Conservation (phyloP, 2,888 invertebrate genomes). For the Acanthoscelides obtectus region DNA sequence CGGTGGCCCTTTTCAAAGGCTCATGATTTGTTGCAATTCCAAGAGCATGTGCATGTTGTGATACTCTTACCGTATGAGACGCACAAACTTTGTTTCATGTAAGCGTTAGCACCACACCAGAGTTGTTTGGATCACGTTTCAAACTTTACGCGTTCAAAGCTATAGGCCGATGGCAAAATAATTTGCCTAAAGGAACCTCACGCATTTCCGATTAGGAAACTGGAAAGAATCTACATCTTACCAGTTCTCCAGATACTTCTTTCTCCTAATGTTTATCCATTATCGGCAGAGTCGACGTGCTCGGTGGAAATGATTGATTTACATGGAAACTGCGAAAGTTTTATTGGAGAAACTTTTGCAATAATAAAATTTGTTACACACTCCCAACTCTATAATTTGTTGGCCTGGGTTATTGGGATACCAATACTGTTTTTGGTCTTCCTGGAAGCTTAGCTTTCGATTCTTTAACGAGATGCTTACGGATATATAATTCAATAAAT, state of each 20-base stretch:
- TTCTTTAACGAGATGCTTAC: too few relatives aligned
- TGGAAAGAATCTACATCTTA: neutral
- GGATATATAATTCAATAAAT: too few relatives aligned
- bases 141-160: too few relatives aligned
- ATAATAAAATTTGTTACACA: conserved; percentile 21
- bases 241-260: neutral
- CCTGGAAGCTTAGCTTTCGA: neutral
- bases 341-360: conserved; percentile 24
- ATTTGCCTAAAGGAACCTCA: neutral
- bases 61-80: too few relatives aligned
- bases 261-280: neutral
- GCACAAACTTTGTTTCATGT: too few relatives aligned
- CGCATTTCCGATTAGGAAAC: neutral
- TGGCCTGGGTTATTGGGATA: neutral
- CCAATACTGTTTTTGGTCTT: neutral
- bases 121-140: too few relatives aligned
- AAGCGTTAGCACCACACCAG: too few relatives aligned
- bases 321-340: conserved; percentile 21
- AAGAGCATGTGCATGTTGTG: too few relatives aligned
- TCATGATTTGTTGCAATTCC: too few relatives aligned
- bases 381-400: neutral
- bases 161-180: too few relatives aligned
- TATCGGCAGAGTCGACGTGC: conserved; percentile 7
- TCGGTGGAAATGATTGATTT: conserved; percentile 22
- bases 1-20: too few relatives aligned